A percentile compares a stretch with the other conserved stretches of the same genome.
phyloP scores from a whole-genome alignment of 2,113 vertebrate genomes.

The Nerophis ophidion region DNA sequence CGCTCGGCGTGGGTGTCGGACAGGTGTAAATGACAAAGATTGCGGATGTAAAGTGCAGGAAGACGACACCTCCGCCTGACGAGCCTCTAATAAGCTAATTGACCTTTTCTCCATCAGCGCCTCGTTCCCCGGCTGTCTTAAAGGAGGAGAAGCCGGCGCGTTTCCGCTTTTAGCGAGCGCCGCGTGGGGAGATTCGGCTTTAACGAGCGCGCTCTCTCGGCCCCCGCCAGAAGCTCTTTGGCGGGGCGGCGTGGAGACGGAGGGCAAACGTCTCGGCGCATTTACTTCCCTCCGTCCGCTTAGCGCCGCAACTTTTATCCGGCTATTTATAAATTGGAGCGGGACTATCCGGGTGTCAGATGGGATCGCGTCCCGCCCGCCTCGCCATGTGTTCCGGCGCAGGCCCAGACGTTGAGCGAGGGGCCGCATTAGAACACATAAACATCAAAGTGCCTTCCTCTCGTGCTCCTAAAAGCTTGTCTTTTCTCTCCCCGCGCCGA shows the following conservation, averaged over 20 bases:
- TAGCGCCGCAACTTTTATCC: conserved; percentile 59
- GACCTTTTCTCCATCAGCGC: conserved; percentile 64
- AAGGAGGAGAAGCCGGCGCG: conserved; percentile 33
- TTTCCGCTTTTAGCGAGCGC: conserved; percentile 24
- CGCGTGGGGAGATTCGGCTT: conserved; percentile 26
- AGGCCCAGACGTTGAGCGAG: conserved; percentile 45
- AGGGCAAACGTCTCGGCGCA: conserved; percentile 63
- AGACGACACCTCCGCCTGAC: conserved; percentile 61
- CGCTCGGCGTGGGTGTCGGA: no score
- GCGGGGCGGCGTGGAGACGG: conserved; percentile 41
- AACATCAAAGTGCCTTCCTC: conserved; percentile 72
- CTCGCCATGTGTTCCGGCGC: conserved; percentile 54
- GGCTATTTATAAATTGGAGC: conserved; percentile 64
- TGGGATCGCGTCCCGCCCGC: conserved; percentile 51
- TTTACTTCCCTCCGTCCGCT: conserved; percentile 42
- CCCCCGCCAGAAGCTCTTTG: conserved; percentile 18
- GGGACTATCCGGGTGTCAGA: conserved; percentile 62
- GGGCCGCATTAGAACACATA: conserved; percentile 67
- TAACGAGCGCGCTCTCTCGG: conserved; percentile 49
- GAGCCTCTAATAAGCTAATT: conserved; percentile 69
- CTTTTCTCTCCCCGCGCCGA: conserved; percentile 52
- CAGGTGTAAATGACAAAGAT: conserved; percentile 41
- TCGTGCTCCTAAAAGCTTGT: conserved; percentile 74
- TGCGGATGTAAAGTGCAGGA: conserved; percentile 37
- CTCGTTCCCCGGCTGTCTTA: conserved; percentile 43